These are phyloP conservation scores for Vultur gryphus DNA, from an alignment of 2,797 vertebrate genomes.

Conservation along the genomic window DNA sequence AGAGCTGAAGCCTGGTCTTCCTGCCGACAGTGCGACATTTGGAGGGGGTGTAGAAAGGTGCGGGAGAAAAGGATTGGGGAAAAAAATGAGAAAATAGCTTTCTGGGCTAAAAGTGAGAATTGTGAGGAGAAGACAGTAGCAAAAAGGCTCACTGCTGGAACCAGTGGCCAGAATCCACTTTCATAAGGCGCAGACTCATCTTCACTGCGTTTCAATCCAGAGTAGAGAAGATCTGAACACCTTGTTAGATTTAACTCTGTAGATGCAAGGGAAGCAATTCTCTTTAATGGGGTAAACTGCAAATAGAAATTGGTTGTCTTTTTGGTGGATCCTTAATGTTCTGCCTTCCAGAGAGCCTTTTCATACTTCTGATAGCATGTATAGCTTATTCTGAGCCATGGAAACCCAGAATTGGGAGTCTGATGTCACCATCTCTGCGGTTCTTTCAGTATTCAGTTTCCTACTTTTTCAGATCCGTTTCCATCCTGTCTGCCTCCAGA, in stretches of 20 bases:
- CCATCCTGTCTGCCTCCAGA: neutral
- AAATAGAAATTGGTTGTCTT: neutral
- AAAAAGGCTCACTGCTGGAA: neutral
- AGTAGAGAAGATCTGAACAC: neutral
- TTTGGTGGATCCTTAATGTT: neutral
- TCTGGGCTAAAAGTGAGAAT: neutral
- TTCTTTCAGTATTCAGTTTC: neutral
- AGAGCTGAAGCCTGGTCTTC: neutral
- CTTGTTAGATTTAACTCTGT: neutral
- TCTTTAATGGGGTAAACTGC: neutral
- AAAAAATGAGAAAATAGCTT: neutral
- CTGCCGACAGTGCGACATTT: fast-evolving
- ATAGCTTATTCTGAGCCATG: neutral
- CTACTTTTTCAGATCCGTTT: neutral
- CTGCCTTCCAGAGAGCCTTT: neutral
- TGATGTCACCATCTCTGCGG: neutral
- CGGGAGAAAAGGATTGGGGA: neutral
- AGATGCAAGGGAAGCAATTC: neutral
- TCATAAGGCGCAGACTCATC: neutral
- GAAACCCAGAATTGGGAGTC: neutral
- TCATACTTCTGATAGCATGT: neutral
- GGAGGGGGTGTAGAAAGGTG: neutral
- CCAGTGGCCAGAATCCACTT: neutral
- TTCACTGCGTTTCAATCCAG: fast-evolving
- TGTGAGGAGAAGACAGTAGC: neutral